These are phyloP conservation scores for Sternotherus odoratus DNA, from an alignment of 2,797 vertebrate species.

Conservation along the genomic window DNA sequence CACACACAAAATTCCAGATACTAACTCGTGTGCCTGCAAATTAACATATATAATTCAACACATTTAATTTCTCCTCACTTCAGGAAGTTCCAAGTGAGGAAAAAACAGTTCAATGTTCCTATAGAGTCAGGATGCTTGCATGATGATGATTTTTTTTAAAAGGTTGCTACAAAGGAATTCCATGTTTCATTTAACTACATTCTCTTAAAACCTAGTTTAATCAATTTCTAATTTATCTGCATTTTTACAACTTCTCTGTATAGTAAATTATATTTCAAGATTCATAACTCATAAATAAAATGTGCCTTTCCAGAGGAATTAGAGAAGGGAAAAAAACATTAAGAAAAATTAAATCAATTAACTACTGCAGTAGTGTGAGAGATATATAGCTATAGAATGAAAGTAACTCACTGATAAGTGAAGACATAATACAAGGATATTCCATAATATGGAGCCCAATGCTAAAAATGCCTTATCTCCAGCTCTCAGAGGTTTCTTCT, in stretches of 20 bases:
- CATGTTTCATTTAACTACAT: slow-evolving; percentile 19
- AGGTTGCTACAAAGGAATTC: background rate
- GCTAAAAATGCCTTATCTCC: background rate
- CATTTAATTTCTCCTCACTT: slow-evolving; percentile 1
- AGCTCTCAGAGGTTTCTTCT: background rate
- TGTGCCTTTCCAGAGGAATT: background rate
- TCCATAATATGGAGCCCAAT: background rate
- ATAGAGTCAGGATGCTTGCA: background rate
- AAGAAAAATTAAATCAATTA: background rate
- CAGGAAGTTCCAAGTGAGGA: background rate
- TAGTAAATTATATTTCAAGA: slow-evolving; percentile 6
- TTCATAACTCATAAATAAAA: slow-evolving; percentile 16
- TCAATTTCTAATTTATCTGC: slow-evolving; percentile 32
- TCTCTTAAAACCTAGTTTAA: slow-evolving; percentile 33
- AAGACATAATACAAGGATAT: background rate
- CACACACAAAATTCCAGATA: background rate
- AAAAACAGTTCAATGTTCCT: background rate
- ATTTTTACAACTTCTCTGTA: background rate
- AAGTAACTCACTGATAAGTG: background rate
- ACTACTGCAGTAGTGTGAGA: background rate
- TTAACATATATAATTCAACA: background rate
- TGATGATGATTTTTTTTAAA: slow-evolving; percentile 14
- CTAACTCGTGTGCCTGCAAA: background rate
- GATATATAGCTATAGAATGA: background rate
- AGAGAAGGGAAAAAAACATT: background rate